Base-by-base conservation (phyloP, 53 echinoderm and acorn worm species). In the Hippasteria phrygiana region DNA sequence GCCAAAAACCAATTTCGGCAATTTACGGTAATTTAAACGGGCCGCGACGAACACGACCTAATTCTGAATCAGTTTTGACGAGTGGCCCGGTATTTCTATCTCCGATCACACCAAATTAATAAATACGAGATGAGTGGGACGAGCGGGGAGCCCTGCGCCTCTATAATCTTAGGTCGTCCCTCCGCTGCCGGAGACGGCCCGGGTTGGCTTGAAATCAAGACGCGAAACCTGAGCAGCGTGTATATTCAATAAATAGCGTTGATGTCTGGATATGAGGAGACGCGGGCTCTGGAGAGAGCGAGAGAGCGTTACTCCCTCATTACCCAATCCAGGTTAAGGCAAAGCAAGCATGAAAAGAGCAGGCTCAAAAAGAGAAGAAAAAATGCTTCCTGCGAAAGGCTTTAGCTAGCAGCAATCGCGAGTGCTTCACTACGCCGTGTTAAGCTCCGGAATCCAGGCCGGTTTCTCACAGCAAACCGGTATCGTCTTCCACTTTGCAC, bases 401-500 rank as follows among this genome's bases (percentile, higher is more conserved):
- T n/a, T n/a, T n/a, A n/a, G n/a, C 24, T 3, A 59, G 59, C n/a
- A 26, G 59, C 24, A 22, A 17, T 17, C n/a, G 26, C 59, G 59
- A 59, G 59, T 26, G n/a, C 20, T 7, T 22, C 54, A 45, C 43
- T 55, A 66, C 45, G 74, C 83, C 62, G 62, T 90, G 74, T 62
- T 73, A 83, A 90, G 74, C 72, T 32, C 48, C 48, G 74, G 71
- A 90, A 81, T 55, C 81, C 47, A 64, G 82, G 6, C 62, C 35
- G 45, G 45, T 36, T 34, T 55, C 28, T 29, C 74, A 83, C 24
- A 74, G 74, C 70, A 55, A 73, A 89, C 55, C 64, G 56, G 74
- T 90, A 62, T 83, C 83, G 75, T 24, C 83, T 83, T 81, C 83
- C 83, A 90, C 75, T 32, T 83, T 62, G 82, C 90, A 83, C 83